phyloP scores from a whole-genome alignment of 1,140 invertebrate genomes.

The Apis mellifera region DNA sequence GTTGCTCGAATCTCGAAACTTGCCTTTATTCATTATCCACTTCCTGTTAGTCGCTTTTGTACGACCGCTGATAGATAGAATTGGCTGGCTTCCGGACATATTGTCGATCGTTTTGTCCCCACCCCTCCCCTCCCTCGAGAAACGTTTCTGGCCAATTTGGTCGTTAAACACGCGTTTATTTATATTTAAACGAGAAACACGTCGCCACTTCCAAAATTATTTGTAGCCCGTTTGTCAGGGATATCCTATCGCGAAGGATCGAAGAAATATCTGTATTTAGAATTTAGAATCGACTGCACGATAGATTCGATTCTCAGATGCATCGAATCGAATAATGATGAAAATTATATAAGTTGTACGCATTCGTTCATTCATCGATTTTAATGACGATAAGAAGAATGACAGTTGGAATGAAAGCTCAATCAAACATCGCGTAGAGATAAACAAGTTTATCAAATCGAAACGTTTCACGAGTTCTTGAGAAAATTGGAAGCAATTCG shows the following conservation, averaged over 20 bases:
- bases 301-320: too few relatives aligned
- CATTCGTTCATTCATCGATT: too few relatives aligned
- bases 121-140: not conserved
- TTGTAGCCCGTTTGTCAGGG: not conserved
- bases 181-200: conserved; percentile 45
- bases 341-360: not conserved
- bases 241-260: not conserved
- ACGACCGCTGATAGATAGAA: conserved; percentile 35
- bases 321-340: not conserved
- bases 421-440: not conserved
- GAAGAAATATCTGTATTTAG: not conserved
- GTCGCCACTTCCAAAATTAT: not conserved
- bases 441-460: conserved; percentile 54
- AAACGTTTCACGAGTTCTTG: not conserved
- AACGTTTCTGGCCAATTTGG: conserved; percentile 47
- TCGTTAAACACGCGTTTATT: conserved; percentile 46
- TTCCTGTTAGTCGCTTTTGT: conserved; percentile 49
- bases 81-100: conserved; percentile 54
- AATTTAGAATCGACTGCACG: not conserved
- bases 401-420: not conserved
- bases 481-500: too few relatives aligned
- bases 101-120: conserved; percentile 26
- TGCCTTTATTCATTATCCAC: conserved; percentile 61
- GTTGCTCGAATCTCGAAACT: conserved; percentile 62
- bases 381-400: too few relatives aligned